Evolutionary conservation across 1,140 invertebrate species (phyloP), one percentile per base, ranked within the genome.

Genomic region (Bombus cullumanus): DNA sequence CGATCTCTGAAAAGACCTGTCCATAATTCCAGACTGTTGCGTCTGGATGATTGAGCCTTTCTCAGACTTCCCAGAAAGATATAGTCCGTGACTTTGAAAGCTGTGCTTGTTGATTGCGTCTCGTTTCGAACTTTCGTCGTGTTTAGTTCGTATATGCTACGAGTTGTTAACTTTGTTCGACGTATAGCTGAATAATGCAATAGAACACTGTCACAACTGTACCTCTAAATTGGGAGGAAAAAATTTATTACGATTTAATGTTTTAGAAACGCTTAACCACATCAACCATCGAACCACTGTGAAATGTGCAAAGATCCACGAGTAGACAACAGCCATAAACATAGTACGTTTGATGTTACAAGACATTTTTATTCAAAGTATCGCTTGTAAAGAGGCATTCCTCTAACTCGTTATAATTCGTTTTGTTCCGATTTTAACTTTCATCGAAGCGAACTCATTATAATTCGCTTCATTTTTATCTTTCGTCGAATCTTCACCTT

Each of bases 1-100:
- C 84, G 84, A 91, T 90, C 84, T 85, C 41, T n/a, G 53, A 78
- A 76, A 85, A 41, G 59, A 77, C 73, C 39, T 76, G 53, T 86
- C 39, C 73, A 81, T 79, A 73, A 66, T 66, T 78, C 66, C n/a
- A 64, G 53, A 78, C 77, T 74, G 34, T 71, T 79, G 47, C 64
- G 37, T 66, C n/a, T 25, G 83, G 53, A 62, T 47, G 37, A 79
- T 43, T 47, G 66, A 79, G 8, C 31, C 66, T 31, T 71, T 18
- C 59, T 9, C 3, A 22, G 25, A 28, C 47, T 34, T 28, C 10
- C 5, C 22, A 47, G 37, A 64, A 37, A 80, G 3, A 28, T 18
- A 1, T 6, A 41, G 22, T 13, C 15, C 41, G 39, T 9, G 28
- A 74, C 41, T n/a, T 12, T 47, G 41, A 25, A 1, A 74, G 28